phyloP scores from a whole-genome alignment of 1,140 invertebrate species.

The Eueides isabella region DNA sequence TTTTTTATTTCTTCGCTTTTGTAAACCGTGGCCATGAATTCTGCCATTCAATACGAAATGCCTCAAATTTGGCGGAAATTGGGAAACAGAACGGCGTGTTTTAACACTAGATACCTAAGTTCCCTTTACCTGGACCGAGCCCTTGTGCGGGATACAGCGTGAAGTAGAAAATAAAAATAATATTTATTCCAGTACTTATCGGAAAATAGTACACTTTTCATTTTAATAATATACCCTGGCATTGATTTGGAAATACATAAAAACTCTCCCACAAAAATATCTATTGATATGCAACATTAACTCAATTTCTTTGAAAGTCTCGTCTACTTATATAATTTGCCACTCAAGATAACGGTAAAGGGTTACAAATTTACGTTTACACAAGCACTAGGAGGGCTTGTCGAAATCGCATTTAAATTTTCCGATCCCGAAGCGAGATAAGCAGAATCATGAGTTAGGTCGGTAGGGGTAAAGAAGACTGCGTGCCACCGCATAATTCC shows the following conservation, averaged over 20 bases:
- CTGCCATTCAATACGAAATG: too few relatives aligned
- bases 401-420: constrained; percentile 76
- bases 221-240: background rate
- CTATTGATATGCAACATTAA: constrained; percentile 12
- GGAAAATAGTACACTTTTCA: too few relatives aligned
- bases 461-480: constrained; percentile 71
- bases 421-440: constrained; percentile 68
- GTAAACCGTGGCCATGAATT: too few relatives aligned
- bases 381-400: constrained; percentile 59
- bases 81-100: too few relatives aligned
- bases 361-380: constrained; percentile 58
- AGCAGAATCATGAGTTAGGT: constrained; percentile 77
- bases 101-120: too few relatives aligned
- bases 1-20: too few relatives aligned
- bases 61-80: too few relatives aligned
- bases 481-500: constrained; percentile 77
- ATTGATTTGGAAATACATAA: background rate
- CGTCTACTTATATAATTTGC: constrained; percentile 53
- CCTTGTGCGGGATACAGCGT: too few relatives aligned
- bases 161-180: too few relatives aligned
- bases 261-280: background rate
- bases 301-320: constrained; percentile 38
- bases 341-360: constrained; percentile 49
- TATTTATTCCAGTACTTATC: too few relatives aligned
- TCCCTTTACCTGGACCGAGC: too few relatives aligned